A percentile compares a stretch with the other conserved stretches of the same genome.
Conservation (phyloP, 2,113 vertebrate genomes). For the Ptilonorhynchus violaceus region DNA sequence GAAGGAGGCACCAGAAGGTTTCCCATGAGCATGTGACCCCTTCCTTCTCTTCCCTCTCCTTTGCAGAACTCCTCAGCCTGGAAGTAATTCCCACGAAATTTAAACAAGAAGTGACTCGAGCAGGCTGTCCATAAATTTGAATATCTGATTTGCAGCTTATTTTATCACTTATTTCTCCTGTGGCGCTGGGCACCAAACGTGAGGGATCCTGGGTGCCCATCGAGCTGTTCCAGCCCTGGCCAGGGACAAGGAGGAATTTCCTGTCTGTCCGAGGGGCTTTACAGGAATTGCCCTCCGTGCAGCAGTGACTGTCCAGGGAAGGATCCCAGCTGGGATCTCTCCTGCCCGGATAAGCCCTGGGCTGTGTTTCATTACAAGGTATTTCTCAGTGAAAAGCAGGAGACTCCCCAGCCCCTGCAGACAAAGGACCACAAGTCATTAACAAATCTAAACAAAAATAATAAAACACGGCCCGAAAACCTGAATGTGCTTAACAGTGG, state of each 20-base stretch:
- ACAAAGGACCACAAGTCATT: background rate
- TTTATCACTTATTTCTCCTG: background rate
- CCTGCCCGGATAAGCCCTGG: background rate
- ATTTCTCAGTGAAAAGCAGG: background rate
- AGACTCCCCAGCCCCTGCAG: background rate
- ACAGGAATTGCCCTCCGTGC: background rate
- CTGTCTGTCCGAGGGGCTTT: background rate
- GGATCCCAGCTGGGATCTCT: background rate
- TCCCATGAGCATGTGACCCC: fast-evolving
- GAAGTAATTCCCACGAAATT: background rate
- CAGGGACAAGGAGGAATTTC: background rate
- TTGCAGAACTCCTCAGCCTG: background rate
- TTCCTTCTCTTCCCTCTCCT: background rate
- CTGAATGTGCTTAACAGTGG: background rate
- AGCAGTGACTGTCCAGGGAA: background rate
- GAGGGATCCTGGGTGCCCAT: fast-evolving
- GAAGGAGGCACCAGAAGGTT: background rate
- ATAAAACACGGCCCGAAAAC: background rate
- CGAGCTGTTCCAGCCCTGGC: background rate
- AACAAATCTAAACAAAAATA: background rate
- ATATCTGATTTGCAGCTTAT: background rate
- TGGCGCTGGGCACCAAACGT: fast-evolving
- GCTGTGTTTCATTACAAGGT: background rate
- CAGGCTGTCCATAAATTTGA: background rate
- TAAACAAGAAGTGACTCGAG: background rate